Percentiles rank a stretch among this genome's conserved stretches.
Conservation (phyloP, 2,797 vertebrate genomes). For the Myripristis jacobus region DNA sequence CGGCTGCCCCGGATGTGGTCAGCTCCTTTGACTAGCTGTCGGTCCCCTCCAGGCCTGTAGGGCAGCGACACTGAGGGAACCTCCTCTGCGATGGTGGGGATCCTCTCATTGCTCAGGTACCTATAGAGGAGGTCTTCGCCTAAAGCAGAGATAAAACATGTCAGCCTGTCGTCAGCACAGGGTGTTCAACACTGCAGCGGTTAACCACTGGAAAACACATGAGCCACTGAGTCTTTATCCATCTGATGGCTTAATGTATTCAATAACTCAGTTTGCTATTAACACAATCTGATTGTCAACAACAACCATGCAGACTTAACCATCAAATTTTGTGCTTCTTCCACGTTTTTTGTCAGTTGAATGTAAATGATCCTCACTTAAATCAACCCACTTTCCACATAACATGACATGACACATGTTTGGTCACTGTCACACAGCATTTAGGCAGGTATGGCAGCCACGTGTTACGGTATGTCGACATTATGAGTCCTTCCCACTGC, state of each 20-base stretch:
- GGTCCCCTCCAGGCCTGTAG: constrained; percentile 83
- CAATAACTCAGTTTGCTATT: too few species aligned
- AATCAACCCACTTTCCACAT: too few species aligned
- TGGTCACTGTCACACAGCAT: background rate
- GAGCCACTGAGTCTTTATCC: background rate
- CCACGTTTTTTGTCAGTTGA: too few species aligned
- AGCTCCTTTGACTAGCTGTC: constrained; percentile 86
- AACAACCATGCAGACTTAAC: too few species aligned
- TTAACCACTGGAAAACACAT: background rate
- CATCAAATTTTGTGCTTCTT: too few species aligned
- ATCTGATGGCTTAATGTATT: background rate
- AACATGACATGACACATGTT: too few species aligned
- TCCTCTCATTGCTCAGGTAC: constrained; percentile 94
- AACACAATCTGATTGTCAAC: background rate
- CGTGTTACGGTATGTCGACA: background rate
- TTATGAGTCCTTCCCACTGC: too few species aligned
- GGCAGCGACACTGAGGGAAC: constrained; percentile 74
- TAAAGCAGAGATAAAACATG: constrained; percentile 53
- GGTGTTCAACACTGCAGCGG: too few species aligned
- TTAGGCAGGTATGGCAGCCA: background rate
- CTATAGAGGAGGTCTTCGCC: constrained; percentile 91
- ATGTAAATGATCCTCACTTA: too few species aligned
- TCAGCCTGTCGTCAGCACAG: background rate
- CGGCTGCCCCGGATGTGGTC: constrained; percentile 91
- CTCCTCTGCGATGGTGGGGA: constrained; percentile 92